Evolutionary conservation across 2,888 invertebrate genomes (phyloP).

Genomic region (Zhuqinia jingwanae): DNA sequence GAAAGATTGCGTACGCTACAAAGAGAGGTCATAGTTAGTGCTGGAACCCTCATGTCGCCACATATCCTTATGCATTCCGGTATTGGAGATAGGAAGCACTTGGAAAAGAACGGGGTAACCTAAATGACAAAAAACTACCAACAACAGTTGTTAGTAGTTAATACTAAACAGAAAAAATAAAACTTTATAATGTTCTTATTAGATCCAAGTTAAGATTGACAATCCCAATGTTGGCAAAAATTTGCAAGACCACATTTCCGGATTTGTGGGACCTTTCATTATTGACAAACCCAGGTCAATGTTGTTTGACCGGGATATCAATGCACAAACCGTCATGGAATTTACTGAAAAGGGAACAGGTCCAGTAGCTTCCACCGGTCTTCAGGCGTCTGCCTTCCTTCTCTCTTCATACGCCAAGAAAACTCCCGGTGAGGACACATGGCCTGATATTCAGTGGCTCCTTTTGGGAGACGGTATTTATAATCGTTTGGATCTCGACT

Average conservation of each 20-base stretch:
- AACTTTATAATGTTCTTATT: constrained; percentile 16
- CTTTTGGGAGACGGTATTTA: constrained; percentile 75
- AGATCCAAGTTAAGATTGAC: constrained; percentile 76
- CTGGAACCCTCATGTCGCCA: constrained; percentile 74
- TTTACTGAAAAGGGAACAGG: constrained; percentile 75
- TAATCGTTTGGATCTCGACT: constrained; percentile 68
- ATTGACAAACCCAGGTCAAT: constrained; percentile 75
- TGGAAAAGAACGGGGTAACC: constrained; percentile 71
- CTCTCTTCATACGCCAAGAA: constrained; percentile 70
- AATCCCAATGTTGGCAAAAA: constrained; percentile 77
- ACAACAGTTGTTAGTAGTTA: no score
- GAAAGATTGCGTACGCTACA: constrained; percentile 73
- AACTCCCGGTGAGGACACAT: constrained; percentile 65
- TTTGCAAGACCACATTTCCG: constrained; percentile 75
- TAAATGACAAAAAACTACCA: background rate
- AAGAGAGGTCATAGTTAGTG: constrained; percentile 77
- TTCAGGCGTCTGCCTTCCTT: constrained; percentile 75
- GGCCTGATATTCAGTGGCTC: constrained; percentile 77
- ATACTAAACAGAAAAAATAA: no score
- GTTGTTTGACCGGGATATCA: constrained; percentile 77
- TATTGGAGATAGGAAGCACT: constrained; percentile 75
- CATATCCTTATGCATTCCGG: constrained; percentile 77
- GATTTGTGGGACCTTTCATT: constrained; percentile 76
- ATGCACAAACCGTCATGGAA: constrained; percentile 71
- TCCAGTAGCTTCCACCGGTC: constrained; percentile 75